Evolutionary conservation across 92 coral and sea anemone species (phyloP).

Genomic region (Actinernus sp.): DNA sequence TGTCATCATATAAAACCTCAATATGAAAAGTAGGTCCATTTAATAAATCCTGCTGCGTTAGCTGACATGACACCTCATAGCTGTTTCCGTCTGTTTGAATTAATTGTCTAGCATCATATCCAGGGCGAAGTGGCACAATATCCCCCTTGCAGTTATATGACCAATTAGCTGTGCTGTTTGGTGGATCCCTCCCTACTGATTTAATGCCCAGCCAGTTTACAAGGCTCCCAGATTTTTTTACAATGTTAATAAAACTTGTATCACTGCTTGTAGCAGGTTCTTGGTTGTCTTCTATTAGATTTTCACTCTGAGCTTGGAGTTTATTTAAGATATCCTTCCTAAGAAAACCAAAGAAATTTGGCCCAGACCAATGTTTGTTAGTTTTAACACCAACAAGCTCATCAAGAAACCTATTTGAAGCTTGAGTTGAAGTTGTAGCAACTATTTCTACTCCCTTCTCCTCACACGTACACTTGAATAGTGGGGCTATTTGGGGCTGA

Average conservation of each 20-base stretch:
- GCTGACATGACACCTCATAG: constrained; percentile 29
- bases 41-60: background rate
- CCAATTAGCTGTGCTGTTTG: constrained; percentile 4
- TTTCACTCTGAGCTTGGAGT: constrained; percentile 11
- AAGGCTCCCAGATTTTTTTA: constrained; percentile 17
- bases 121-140: constrained; percentile 41
- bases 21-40: constrained; percentile 20
- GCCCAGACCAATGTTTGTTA: constrained; percentile 19
- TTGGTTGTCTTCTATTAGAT: too few species aligned
- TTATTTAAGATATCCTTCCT: constrained; percentile 26
- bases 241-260: constrained; percentile 27
- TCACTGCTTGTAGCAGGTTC: too few species aligned
- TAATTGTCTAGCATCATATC: constrained; percentile 37
- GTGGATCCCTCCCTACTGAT: constrained; percentile 16
- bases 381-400: constrained; percentile 1
- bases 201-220: constrained; percentile 43
- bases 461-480: constrained; percentile 43
- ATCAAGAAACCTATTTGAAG: constrained; percentile 30
- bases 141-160: constrained; percentile 11
- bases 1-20: constrained; percentile 6
- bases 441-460: constrained; percentile 29
- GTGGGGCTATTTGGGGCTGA: constrained; percentile 42
- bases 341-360: constrained; percentile 41
- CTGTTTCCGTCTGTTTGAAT: constrained; percentile 11
- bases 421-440: constrained; percentile 45